Conservation (phyloP, 2,888 invertebrate genomes). For the Orchesella flavescens region DNA sequence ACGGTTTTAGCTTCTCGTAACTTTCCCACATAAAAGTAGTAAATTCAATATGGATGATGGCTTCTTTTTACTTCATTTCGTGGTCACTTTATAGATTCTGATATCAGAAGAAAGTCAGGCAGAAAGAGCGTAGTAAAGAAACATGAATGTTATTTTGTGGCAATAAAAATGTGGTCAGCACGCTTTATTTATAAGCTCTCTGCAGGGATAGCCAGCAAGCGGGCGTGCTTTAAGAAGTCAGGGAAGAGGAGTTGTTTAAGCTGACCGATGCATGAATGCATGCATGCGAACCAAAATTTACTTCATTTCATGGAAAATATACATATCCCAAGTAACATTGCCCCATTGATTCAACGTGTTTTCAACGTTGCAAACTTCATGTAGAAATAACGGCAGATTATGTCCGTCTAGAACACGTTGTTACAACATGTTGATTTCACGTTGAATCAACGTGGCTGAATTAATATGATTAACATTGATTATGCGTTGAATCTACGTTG, state of each 20-base stretch:
- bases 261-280: conserved; percentile 56
- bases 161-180: conserved; percentile 60
- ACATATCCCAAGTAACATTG: no score
- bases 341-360: no score
- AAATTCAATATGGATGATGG: conserved; percentile 59
- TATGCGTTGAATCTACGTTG: no score
- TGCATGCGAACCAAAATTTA: conserved; percentile 60
- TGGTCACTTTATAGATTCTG: conserved; percentile 52
- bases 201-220: conserved; percentile 38
- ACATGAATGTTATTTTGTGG: conserved; percentile 54
- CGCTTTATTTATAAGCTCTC: conserved; percentile 61
- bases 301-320: conserved; percentile 64
- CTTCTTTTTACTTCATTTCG: conserved; percentile 45
- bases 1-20: conserved; percentile 56
- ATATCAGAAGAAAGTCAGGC: conserved; percentile 28
- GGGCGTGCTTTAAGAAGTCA: conserved; percentile 51
- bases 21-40: conserved; percentile 56
- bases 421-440: no score
- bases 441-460: no score
- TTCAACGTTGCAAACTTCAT: no score
- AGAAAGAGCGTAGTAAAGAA: conserved; percentile 41
- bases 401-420: no score
- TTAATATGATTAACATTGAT: no score
- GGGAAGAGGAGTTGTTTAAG: conserved; percentile 43
- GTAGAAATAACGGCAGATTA: no score